These are phyloP conservation scores for Pocillopora damicornis DNA, from an alignment of 64 coral and sea anemone genomes.

Conservation along the genomic window DNA sequence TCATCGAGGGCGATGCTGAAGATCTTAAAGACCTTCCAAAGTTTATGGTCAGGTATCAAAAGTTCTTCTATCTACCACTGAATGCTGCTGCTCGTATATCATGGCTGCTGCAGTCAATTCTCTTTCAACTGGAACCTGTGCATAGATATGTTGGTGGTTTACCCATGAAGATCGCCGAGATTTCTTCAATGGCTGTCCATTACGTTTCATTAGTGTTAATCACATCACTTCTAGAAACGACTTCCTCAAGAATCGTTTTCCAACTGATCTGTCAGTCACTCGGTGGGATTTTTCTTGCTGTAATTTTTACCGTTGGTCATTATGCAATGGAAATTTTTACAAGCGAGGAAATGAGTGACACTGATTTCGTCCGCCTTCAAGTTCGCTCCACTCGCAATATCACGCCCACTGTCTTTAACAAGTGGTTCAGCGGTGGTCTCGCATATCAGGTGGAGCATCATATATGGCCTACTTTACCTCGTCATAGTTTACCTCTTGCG, in stretches of 20 bases:
- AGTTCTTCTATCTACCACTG: slow-evolving; percentile 22
- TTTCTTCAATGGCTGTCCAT: not conserved
- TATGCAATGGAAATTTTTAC: slow-evolving; percentile 14
- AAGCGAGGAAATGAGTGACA: slow-evolving; percentile 10
- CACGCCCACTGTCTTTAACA: slow-evolving; percentile 24
- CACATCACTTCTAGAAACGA: slow-evolving; percentile 15
- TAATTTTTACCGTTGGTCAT: slow-evolving; percentile 8
- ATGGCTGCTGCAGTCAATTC: slow-evolving; percentile 15
- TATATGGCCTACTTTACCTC: slow-evolving; percentile 26
- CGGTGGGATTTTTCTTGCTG: not conserved
- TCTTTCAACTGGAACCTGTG: slow-evolving; percentile 15
- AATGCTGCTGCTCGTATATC: slow-evolving; percentile 1
- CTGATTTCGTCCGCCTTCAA: slow-evolving; percentile 14
- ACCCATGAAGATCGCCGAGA: slow-evolving; percentile 21
- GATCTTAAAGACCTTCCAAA: slow-evolving; percentile 26
- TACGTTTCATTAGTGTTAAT: not conserved
- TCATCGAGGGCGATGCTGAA: slow-evolving; percentile 18
- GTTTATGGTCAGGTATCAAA: slow-evolving; percentile 18
- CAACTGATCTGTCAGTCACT: slow-evolving; percentile 4
- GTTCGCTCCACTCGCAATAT: slow-evolving; percentile 27
- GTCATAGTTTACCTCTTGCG: slow-evolving; percentile 18
- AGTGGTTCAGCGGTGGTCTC: slow-evolving; percentile 39
- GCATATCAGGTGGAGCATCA: slow-evolving; percentile 33
- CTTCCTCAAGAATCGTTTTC: not conserved
- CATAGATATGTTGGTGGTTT: slow-evolving; percentile 9